Base-by-base conservation (phyloP, 2,797 vertebrate genomes). In the Novumbra hubbsi region DNA sequence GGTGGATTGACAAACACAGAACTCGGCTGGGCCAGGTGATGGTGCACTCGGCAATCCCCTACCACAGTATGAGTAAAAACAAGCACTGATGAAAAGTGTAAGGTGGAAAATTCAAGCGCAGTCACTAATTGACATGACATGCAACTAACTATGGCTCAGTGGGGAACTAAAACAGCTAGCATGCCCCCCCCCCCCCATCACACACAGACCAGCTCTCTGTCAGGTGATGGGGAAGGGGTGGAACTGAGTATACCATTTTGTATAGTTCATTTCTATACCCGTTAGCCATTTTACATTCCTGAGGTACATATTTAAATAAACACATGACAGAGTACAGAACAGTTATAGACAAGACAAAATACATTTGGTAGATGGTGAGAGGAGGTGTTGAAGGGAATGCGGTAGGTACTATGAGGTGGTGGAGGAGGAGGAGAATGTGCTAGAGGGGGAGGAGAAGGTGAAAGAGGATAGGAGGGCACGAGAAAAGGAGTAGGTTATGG, bases 61-160 rank as follows among this genome's bases (percentile, higher is more conserved):
- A 65, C 21, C n/a, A 28, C 71, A 17, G 14, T 28, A 14, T n/a
- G 24, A 21, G 21, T 16, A n/a, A n/a, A 30, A 49, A 70, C 49
- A 28, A 45, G 50, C 62, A 16, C 79, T 88, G 90, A 92, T 87
- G 81, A 85, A 83, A 74, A 78, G 86, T 88, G 89, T 90, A 88
- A 86, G 87, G 88, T 86, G 84, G 85, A 88, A 90, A 89, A 90
- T 89, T 82, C 81, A 87, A 89, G 86, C 83, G 75, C 81, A 83
- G 81, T 73, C 82, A 83, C 87, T 91, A 92, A 93, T 90, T 90
- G 90, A 90, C 90, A 90, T 91, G 91, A 91, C 90, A 90, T 79
- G 88, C 84, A 86, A 83, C 86, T 90, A 81, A 70, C 73, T 75
- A 85, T 76, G 86, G 83, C 81, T 74, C 74, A 55, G 68, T 67